Evolutionary conservation across 1,140 invertebrate species (phyloP), one percentile per base, ranked within the genome.

Genomic region (Calosoma granatense): DNA sequence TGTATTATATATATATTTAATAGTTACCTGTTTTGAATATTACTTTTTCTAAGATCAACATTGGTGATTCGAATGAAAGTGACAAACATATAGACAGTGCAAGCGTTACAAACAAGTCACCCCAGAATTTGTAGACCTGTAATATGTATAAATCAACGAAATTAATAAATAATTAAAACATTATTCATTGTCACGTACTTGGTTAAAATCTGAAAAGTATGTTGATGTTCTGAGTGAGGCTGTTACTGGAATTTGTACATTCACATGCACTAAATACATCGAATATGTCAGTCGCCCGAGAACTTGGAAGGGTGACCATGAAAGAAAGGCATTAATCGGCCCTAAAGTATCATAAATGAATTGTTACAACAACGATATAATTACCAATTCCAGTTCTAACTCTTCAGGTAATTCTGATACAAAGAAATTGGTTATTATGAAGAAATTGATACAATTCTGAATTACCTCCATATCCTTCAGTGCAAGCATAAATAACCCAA

Each of bases 401-500:
- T n/a, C n/a, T n/a, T n/a, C n/a, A n/a, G n/a, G n/a, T n/a, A n/a
- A n/a, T n/a, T n/a, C n/a, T n/a, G n/a, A n/a, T n/a, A n/a, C n/a
- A n/a, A n/a, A n/a, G n/a, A n/a, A n/a, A n/a, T n/a, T n/a, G 30
- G n/a, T 36, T 36, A 36, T 36, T 36, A 36, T 36, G n/a, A 36
- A n/a, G n/a, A 36, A 36, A 36, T 9, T 36, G 9, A n/a, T 36
- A 36, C n/a, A 9, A 9, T 36, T 36, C n/a, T 36, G n/a, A 39
- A 51, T 39, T 57, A 63, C 64, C 82, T 55, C 80, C 84, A 64
- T 81, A 79, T 12, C 81, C 82, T 51, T 79, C 72, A 1, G 74
- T 67, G 61, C 85, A 85, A 1, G 81, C 81, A 30, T 84, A 80
- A 6, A 87, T 76, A 11, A 88, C 71, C 81, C 84, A 86, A 1